phyloP scores from a whole-genome alignment of 1,140 invertebrate species.

The Papilio glaucus region DNA sequence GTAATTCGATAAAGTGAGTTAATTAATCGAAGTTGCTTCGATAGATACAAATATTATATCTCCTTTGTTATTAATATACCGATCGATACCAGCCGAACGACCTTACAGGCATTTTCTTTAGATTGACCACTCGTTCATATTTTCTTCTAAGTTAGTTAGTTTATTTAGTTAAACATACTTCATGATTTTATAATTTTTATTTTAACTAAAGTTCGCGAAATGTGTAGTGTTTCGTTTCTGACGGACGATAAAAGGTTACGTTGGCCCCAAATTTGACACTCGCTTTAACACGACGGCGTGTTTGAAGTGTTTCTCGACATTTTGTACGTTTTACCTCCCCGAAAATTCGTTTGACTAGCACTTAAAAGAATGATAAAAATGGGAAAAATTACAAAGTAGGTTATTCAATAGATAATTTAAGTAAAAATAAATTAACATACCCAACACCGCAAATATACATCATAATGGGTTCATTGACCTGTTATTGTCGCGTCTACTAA shows the following conservation, averaged over 20 bases:
- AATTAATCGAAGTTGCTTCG: too few species aligned
- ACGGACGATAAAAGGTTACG: constrained; percentile 5
- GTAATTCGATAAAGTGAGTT: background rate
- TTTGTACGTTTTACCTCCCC: background rate
- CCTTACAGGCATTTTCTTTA: too few species aligned
- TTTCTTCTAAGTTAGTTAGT: too few species aligned
- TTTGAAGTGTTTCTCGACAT: constrained; percentile 10
- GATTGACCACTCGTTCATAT: too few species aligned
- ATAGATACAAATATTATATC: too few species aligned
- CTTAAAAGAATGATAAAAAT: constrained; percentile 1
- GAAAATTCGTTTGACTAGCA: constrained; percentile 16
- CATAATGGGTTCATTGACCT: too few species aligned
- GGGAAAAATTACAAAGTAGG: background rate
- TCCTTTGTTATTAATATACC: too few species aligned
- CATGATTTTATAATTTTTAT: background rate
- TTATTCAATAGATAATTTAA: too few species aligned
- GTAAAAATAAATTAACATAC: too few species aligned
- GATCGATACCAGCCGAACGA: too few species aligned
- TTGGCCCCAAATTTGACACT: constrained; percentile 7
- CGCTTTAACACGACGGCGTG: constrained; percentile 8
- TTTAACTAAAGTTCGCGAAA: background rate
- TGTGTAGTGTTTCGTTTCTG: background rate
- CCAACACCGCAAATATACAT: too few species aligned
- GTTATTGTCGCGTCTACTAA: background rate
- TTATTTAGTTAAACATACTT: too few species aligned